These are phyloP conservation scores for Gandaritis pyraliata DNA, from an alignment of 2,888 invertebrate species.

Conservation along the genomic window DNA sequence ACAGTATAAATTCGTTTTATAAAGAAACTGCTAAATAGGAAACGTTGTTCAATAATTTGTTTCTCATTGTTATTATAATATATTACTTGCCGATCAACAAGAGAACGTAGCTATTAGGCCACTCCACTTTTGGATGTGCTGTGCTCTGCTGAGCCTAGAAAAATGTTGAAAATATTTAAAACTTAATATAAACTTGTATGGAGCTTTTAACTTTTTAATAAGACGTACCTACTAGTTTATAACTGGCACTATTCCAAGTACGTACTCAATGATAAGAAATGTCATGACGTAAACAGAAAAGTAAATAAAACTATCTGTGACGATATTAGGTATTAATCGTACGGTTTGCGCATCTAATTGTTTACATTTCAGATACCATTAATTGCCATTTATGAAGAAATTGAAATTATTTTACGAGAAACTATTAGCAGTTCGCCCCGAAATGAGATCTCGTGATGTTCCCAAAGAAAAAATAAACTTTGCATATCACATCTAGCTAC, in stretches of 20 bases:
- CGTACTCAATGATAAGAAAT: conserved; percentile 11
- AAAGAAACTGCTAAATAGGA: conserved; percentile 1
- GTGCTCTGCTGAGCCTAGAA: conserved; percentile 9
- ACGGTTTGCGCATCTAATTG: neutral
- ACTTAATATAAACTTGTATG: conserved; percentile 31
- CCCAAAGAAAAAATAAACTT: no score
- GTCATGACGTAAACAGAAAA: conserved; percentile 19
- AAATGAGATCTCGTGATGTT: no score
- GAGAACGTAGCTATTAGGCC: conserved; percentile 7
- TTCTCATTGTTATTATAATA: conserved; percentile 15
- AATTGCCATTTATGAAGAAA: neutral
- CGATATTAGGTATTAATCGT: conserved; percentile 8
- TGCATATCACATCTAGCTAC: no score
- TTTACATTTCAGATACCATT: conserved; percentile 8
- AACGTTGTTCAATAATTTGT: conserved; percentile 13
- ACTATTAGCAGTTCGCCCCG: no score
- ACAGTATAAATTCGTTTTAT: neutral
- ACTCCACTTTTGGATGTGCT: neutral
- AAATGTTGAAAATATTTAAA: conserved; percentile 30
- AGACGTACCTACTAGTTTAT: neutral
- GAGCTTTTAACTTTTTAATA: conserved; percentile 1
- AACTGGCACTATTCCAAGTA: conserved; percentile 6
- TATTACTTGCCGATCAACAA: conserved; percentile 9
- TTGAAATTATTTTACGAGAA: no score
- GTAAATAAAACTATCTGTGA: conserved; percentile 14